Conservation (phyloP, 1,140 invertebrate genomes). For the Dreissena rostriformis region DNA sequence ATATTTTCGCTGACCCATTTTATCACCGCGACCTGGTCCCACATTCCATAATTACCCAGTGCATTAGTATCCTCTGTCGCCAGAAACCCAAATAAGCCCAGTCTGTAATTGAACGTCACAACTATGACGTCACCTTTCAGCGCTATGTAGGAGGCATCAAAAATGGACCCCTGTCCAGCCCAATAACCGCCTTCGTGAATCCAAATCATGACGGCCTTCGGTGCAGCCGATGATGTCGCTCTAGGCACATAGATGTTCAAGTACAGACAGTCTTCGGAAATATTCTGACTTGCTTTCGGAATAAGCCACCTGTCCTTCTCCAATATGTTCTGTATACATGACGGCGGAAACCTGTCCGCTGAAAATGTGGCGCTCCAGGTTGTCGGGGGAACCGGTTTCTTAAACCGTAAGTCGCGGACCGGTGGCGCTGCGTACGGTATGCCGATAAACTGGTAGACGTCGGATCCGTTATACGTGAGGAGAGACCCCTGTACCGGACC, state of each 20-base stretch:
- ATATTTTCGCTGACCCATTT: conserved; percentile 91
- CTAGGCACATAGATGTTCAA: conserved; percentile 93
- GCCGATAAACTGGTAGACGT: conserved; percentile 35
- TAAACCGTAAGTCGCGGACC: conserved; percentile 34
- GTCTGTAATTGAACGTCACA: conserved; percentile 88
- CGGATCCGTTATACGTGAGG: not conserved
- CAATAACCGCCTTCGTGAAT: conserved; percentile 98
- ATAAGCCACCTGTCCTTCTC: conserved; percentile 35
- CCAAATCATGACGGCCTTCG: conserved; percentile 93
- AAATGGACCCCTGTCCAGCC: conserved; percentile 92
- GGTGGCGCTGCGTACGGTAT: conserved; percentile 54
- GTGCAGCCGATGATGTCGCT: conserved; percentile 62
- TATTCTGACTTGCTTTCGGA: conserved; percentile 14
- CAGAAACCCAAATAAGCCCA: conserved; percentile 93
- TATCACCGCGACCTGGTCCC: conserved; percentile 93
- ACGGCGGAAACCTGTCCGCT: conserved; percentile 35
- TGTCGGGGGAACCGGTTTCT: not conserved
- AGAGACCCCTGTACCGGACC: conserved; percentile 17
- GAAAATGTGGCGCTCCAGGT: not conserved
- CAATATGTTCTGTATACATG: conserved; percentile 48
- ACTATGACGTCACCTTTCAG: conserved; percentile 90
- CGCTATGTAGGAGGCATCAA: conserved; percentile 90
- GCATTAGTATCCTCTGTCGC: conserved; percentile 43
- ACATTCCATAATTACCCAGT: conserved; percentile 78
- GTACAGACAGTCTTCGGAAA: conserved; percentile 94